Percentiles rank a stretch among this genome's conserved stretches.
Conservation (phyloP, 2,113 vertebrate species). For the Willisornis vidua region DNA sequence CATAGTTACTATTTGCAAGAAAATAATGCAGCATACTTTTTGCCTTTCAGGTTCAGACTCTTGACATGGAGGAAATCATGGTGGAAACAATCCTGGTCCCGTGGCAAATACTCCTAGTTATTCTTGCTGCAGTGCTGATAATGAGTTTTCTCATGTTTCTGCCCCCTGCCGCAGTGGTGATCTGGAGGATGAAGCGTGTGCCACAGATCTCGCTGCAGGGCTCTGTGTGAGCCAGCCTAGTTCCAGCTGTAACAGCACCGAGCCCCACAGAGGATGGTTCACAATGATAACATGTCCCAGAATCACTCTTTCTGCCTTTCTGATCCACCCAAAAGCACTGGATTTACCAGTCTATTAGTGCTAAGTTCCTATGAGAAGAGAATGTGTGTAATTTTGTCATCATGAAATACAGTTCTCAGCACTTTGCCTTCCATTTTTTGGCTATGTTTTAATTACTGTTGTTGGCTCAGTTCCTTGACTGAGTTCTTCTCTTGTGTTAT, state of each 20-base stretch:
- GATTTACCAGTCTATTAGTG: neutral
- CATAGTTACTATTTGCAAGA: neutral
- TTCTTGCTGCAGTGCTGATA: slow-evolving; percentile 55
- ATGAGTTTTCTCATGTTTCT: slow-evolving; percentile 72
- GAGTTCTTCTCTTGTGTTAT: neutral
- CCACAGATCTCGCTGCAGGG: slow-evolving; percentile 46
- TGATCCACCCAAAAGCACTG: neutral
- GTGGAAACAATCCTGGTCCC: neutral
- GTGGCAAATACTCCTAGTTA: slow-evolving; percentile 68
- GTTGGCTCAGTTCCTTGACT: neutral
- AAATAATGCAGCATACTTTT: neutral
- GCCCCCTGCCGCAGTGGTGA: neutral
- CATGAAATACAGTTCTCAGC: neutral
- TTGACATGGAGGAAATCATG: neutral
- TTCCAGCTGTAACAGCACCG: accelerated
- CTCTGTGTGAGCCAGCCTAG: neutral
- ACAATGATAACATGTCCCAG: accelerated
- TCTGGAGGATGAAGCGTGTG: slow-evolving; percentile 59
- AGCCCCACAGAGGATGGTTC: accelerated
- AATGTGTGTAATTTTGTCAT: accelerated
- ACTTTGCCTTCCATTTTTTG: neutral
- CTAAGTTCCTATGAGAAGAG: neutral
- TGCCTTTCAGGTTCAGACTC: neutral
- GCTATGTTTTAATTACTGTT: neutral
- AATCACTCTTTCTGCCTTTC: neutral